Evolutionary conservation across 2,797 vertebrate genomes (phyloP).

Genomic region (Coccyzus lansbergi): DNA sequence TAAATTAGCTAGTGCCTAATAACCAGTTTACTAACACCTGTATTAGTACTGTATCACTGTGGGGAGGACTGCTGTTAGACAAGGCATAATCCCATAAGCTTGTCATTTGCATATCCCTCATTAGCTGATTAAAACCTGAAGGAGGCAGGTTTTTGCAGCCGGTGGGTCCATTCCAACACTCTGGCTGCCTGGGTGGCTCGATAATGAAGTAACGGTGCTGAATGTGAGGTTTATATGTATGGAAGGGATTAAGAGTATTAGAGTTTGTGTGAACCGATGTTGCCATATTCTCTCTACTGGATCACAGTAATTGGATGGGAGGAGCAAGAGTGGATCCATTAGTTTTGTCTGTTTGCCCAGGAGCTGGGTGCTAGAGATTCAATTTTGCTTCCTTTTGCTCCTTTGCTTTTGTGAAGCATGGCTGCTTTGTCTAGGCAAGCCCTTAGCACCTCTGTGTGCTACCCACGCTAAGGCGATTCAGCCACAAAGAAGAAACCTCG

Average conservation of each 20-base stretch:
- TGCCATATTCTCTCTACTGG: constrained; percentile 88
- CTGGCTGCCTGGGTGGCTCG: constrained; percentile 92
- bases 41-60: constrained; percentile 87
- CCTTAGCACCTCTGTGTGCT: constrained; percentile 87
- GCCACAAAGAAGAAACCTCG: constrained; percentile 82
- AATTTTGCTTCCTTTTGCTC: constrained; percentile 89
- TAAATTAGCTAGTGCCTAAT: constrained; percentile 88
- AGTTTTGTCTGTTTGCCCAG: constrained; percentile 92
- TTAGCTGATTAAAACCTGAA: constrained; percentile 85
- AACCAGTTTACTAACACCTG: constrained; percentile 94
- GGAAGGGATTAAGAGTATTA: constrained; percentile 93
- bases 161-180: constrained; percentile 81
- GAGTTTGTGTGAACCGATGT: constrained; percentile 88
- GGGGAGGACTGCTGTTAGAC: constrained; percentile 86
- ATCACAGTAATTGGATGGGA: constrained; percentile 94
- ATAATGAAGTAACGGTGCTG: constrained; percentile 84
- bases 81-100: constrained; percentile 95
- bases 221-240: constrained; percentile 90
- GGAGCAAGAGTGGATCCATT: constrained; percentile 92
- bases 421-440: constrained; percentile 85
- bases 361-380: constrained; percentile 88
- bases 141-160: constrained; percentile 77
- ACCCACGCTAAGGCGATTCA: constrained; percentile 86
- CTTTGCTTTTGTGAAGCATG: constrained; percentile 85
- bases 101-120: constrained; percentile 91